Conservation (phyloP, 2,113 vertebrate genomes). For the Morphnarchus princeps region DNA sequence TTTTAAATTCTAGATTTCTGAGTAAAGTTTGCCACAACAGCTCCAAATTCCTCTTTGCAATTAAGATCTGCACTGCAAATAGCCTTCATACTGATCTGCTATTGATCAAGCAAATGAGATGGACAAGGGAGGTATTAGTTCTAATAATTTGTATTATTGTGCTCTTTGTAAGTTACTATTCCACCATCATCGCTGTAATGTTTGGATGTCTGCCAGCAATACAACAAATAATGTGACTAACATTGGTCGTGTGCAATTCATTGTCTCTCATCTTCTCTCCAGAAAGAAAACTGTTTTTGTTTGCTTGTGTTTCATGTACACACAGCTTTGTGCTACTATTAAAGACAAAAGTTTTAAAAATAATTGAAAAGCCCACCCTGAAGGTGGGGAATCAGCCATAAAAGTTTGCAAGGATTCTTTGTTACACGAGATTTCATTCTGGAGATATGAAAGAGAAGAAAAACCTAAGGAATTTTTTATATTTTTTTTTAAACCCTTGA, state of each 20-base stretch:
- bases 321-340: not conserved
- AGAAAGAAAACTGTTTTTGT: not conserved
- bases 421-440: not conserved
- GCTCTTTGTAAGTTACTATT: not conserved
- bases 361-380: not conserved
- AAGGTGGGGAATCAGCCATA: not conserved
- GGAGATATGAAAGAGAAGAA: not conserved
- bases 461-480: not conserved
- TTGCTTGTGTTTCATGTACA: not conserved
- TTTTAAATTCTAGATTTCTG: not conserved
- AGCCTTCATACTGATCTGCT: not conserved
- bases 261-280: not conserved
- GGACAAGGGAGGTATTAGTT: not conserved
- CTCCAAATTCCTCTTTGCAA: not conserved
- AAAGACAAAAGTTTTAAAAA: not conserved
- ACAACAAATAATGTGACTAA: not conserved
- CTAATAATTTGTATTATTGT: not conserved
- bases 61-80: not conserved
- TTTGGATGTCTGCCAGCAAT: not conserved
- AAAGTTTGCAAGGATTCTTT: not conserved
- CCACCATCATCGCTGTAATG: not conserved
- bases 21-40: not conserved
- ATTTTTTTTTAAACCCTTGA: not conserved
- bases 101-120: not conserved
- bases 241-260: not conserved